These are phyloP conservation scores for Acropternis orthonyx DNA, from an alignment of 2,797 vertebrate species.

Conservation along the genomic window DNA sequence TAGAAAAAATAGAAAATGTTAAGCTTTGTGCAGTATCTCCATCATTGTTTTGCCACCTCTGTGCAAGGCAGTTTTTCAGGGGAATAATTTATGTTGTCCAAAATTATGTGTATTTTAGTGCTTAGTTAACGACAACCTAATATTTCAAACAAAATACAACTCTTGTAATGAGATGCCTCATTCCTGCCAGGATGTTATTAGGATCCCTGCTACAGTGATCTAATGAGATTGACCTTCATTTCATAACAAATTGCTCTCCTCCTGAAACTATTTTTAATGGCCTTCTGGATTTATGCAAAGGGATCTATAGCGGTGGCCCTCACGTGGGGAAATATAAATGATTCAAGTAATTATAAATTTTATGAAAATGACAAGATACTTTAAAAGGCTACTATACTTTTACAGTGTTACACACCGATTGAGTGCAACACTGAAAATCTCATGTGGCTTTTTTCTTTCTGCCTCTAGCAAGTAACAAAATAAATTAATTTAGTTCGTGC, in stretches of 20 bases:
- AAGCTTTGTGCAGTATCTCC: not conserved
- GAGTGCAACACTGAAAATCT: not conserved
- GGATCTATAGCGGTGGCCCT: not conserved
- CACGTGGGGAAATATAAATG: not conserved
- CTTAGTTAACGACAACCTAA: not conserved
- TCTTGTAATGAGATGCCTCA: slow-evolving; percentile 33
- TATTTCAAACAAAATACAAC: slow-evolving; percentile 58
- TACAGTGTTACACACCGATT: not conserved
- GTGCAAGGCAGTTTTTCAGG: not conserved
- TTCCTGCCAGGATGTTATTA: slow-evolving; percentile 50
- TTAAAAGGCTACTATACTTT: not conserved
- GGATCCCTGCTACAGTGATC: not conserved
- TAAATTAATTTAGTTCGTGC: not conserved
- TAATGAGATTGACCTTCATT: slow-evolving; percentile 62
- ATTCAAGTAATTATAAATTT: not conserved
- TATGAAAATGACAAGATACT: not conserved
- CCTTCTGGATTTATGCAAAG: not conserved
- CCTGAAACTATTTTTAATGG: slow-evolving; percentile 45
- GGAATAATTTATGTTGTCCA: not conserved
- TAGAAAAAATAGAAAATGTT: not conserved
- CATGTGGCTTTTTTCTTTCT: not conserved
- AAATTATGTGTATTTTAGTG: slow-evolving; percentile 18
- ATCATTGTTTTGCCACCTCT: not conserved
- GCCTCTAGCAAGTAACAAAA: not conserved
- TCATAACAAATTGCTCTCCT: slow-evolving; percentile 19